phyloP scores from a whole-genome alignment of 2,888 invertebrate species.

The Orthosia incerta region DNA sequence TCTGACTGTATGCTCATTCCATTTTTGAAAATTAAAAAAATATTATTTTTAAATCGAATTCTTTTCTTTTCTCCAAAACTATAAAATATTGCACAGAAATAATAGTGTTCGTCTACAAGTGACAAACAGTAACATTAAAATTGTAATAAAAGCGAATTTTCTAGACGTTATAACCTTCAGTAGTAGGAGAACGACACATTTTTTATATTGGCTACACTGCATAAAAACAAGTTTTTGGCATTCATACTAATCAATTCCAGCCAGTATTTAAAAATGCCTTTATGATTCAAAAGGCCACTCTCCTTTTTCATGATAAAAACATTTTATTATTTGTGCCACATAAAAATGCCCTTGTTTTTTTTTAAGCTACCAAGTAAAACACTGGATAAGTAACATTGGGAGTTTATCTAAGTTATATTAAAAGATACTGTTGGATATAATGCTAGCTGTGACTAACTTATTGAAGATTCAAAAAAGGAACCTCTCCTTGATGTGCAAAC shows the following conservation, averaged over 20 bases:
- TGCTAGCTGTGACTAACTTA: conserved; percentile 57
- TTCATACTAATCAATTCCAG: not conserved
- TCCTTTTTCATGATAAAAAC: not conserved
- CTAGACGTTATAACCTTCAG: not conserved
- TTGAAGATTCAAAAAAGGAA: conserved; percentile 9
- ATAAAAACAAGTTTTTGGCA: conserved; percentile 11
- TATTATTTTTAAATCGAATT: conserved; percentile 22
- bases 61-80: conserved; percentile 22
- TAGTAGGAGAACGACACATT: conserved; percentile 23
- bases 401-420: conserved; percentile 34
- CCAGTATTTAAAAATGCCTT: conserved; percentile 6
- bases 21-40: conserved; percentile 35
- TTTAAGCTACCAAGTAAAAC: conserved; percentile 13
- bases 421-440: conserved; percentile 25
- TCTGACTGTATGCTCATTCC: conserved; percentile 9
- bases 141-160: conserved; percentile 1
- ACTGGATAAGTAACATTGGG: conserved; percentile 16
- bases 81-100: conserved; percentile 20
- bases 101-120: conserved; percentile 11
- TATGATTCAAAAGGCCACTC: not conserved
- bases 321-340: conserved; percentile 4
- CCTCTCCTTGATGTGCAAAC: not conserved
- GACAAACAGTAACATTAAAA: conserved; percentile 21
- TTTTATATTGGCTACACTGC: not conserved
- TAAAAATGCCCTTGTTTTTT: not conserved